Evolutionary conservation across 2,797 vertebrate species (phyloP), one percentile per base, ranked within the genome.

Genomic region (Platyrinchus mystaceus): DNA sequence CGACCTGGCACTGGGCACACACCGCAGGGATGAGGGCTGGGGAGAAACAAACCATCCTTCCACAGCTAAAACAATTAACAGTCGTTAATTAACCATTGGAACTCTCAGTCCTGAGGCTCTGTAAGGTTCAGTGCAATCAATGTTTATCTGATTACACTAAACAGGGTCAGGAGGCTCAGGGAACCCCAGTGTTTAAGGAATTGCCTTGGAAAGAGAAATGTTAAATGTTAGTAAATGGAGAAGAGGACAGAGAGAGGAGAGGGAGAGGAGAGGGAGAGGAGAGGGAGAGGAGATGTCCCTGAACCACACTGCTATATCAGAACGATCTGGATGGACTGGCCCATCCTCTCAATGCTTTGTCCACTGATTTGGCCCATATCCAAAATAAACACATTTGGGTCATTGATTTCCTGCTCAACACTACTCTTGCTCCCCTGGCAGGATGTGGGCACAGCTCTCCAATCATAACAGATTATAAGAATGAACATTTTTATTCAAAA

Each of bases 261-360:
- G 28, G 30, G 12, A 20, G 7, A 53, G 30, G 20, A 21, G 32
- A 22, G 27, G 18, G 18, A 11, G 12, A 6, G 12, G 53, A 20
- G 50, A 7, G 28, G 30, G 12, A 20, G 7, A 53, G 30, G 20
- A 21, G 32, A 22, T 23, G 14, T 56, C n/a, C n/a, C 53, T 21
- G 34, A 10, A 34, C 32, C 20, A 30, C 1, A 4, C 32, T 55
- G 53, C 53, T 32, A 56, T n/a, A 22, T 14, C 13, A 22, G 12
- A 14, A n/a, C 8, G 6, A n/a, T 55, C 21, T 9, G 21, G 32
- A 22, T n/a, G 16, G 28, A 52, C 18, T 17, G 23, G 19, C 20
- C n/a, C 37, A 9, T 52, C 44, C 20, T 41, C 6, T 0, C 5
- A 2, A 18, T 11, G 32, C 36, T 43, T 24, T 44, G 32, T 22